phyloP scores from a whole-genome alignment of 30 jellyfish, hydroid and myxozoan species.

The Chrysaora quinquecirrha region DNA sequence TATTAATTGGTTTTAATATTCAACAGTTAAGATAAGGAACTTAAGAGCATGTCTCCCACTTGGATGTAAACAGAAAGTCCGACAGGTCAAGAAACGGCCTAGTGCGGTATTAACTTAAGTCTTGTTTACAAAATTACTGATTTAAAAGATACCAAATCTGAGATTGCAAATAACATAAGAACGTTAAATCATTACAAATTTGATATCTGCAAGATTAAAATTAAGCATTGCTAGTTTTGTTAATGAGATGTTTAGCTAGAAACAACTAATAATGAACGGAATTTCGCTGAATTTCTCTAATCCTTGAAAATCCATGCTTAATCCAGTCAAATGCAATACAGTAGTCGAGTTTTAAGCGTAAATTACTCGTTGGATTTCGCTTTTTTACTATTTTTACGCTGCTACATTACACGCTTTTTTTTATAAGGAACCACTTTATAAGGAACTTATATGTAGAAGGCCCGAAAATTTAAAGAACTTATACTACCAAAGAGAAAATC shows the following conservation, averaged over 20 bases:
- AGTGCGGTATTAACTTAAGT: neutral
- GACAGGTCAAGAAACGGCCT: neutral
- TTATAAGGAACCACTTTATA: too few relatives aligned
- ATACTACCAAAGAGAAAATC: too few relatives aligned
- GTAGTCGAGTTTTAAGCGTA: too few relatives aligned
- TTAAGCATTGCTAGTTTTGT: slow-evolving; percentile 67
- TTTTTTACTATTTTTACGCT: too few relatives aligned
- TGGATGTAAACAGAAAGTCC: neutral
- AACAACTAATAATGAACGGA: neutral
- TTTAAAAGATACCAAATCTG: slow-evolving; percentile 50
- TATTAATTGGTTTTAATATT: neutral
- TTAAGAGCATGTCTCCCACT: neutral
- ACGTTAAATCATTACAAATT: slow-evolving; percentile 70
- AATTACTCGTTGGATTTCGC: too few relatives aligned
- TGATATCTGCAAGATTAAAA: slow-evolving; percentile 43
- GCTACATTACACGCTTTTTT: too few relatives aligned
- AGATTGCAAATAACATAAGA: slow-evolving; percentile 28
- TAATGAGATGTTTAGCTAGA: slow-evolving; percentile 47
- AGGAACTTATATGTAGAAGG: too few relatives aligned
- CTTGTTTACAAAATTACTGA: neutral
- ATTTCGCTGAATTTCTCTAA: neutral
- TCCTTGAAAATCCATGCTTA: neutral
- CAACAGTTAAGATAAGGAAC: neutral
- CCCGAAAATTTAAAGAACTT: too few relatives aligned
- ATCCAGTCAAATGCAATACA: too few relatives aligned